phyloP scores from a whole-genome alignment of 2,113 vertebrate species.

The Actinemys pallida region DNA sequence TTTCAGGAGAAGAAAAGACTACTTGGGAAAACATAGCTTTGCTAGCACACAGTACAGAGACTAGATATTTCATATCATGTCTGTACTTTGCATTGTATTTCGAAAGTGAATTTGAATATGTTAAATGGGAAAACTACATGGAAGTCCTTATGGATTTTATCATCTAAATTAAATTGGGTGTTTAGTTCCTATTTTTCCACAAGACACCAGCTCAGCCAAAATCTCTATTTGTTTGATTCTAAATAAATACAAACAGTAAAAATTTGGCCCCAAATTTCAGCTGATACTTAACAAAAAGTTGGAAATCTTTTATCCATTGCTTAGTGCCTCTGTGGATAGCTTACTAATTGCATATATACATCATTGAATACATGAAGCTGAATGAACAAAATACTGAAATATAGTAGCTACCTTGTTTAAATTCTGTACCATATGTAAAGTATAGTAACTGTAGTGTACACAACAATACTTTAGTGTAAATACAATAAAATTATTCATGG shows the following conservation, averaged over 20 bases:
- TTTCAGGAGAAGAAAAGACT: constrained; percentile 16
- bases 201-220: constrained; percentile 42
- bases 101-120: constrained; percentile 62
- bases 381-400: constrained; percentile 41
- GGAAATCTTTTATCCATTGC: background rate
- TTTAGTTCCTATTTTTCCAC: constrained; percentile 64
- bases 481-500: constrained; percentile 36
- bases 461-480: constrained; percentile 59
- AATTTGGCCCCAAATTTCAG: background rate
- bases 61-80: constrained; percentile 39
- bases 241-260: background rate
- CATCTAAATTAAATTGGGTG: constrained; percentile 67
- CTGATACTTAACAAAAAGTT: background rate
- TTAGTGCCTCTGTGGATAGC: background rate
- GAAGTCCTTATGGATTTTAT: constrained; percentile 44
- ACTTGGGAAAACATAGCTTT: constrained; percentile 15
- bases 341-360: background rate
- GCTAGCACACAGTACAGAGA: background rate
- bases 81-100: constrained; percentile 63
- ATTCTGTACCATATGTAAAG: constrained; percentile 74
- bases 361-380: background rate
- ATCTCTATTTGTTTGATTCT: constrained; percentile 44
- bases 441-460: background rate
- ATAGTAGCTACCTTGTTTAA: constrained; percentile 31
- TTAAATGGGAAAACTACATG: constrained; percentile 30